phyloP scores from a whole-genome alignment of 2,797 vertebrate genomes.

The Emydoidea blandingii region DNA sequence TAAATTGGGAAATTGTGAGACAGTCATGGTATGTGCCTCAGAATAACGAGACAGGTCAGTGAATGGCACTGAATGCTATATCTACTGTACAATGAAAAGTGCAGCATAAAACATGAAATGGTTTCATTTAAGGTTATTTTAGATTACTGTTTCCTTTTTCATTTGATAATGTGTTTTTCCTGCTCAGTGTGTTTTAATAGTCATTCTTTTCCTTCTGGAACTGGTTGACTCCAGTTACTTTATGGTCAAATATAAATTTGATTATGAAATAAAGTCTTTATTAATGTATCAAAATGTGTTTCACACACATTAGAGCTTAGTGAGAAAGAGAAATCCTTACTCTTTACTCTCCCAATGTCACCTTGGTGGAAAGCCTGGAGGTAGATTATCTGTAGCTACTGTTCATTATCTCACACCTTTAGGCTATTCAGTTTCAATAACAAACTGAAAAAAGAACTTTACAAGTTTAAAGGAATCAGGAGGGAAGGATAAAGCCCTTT shows the following conservation, averaged over 20 bases:
- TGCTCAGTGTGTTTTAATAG: background rate
- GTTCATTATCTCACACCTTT: constrained; percentile 44
- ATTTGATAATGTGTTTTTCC: background rate
- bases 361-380: constrained; percentile 46
- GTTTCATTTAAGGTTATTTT: background rate
- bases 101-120: background rate
- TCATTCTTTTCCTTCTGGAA: constrained; percentile 14
- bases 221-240: background rate
- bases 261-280: constrained; percentile 54
- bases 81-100: background rate
- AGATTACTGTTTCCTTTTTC: background rate
- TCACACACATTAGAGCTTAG: constrained; percentile 47
- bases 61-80: background rate
- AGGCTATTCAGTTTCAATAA: constrained; percentile 38
- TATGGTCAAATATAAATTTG: constrained; percentile 30
- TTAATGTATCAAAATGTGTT: constrained; percentile 43
- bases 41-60: constrained; percentile 4
- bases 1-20: constrained; percentile 49
- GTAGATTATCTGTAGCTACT: background rate
- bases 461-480: background rate
- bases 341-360: constrained; percentile 24
- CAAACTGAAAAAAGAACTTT: constrained; percentile 34
- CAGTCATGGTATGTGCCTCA: background rate
- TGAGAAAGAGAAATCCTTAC: constrained; percentile 32
- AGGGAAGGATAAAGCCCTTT: background rate